phyloP scores from a whole-genome alignment of 2,888 invertebrate genomes.

The Pachycephus smyrnensis region DNA sequence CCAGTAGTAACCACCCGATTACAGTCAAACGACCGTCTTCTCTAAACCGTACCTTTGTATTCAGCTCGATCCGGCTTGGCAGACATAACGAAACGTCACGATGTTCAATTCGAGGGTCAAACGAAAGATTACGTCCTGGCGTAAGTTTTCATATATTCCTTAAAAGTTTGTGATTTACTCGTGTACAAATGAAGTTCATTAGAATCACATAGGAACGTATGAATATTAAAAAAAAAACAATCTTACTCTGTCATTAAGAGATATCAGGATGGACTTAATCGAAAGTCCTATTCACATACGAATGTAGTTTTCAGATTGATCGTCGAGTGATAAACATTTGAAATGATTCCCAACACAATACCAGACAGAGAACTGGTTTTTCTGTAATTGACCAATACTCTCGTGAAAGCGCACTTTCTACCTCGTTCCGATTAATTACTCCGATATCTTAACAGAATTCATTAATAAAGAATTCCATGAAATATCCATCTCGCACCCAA shows the following conservation, averaged over 20 bases:
- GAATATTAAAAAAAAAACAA: neutral
- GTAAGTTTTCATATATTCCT: conserved; percentile 9
- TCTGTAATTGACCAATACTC: neutral
- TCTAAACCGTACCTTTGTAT: neutral
- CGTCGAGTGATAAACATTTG: neutral
- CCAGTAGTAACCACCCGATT: conserved; percentile 5
- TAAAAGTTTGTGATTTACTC: neutral
- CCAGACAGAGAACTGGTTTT: neutral
- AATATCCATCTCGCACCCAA: neutral
- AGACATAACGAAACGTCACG: neutral
- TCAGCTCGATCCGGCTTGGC: neutral
- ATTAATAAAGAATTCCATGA: neutral
- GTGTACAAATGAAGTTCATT: neutral
- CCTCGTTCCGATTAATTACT: neutral
- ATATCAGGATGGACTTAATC: neutral
- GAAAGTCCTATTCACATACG: neutral
- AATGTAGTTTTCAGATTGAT: neutral
- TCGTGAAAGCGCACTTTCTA: neutral
- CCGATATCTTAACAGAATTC: neutral
- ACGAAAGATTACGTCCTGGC: conserved; percentile 16
- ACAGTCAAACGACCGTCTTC: conserved; percentile 1
- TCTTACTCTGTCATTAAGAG: neutral
- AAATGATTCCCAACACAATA: neutral
- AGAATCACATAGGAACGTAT: neutral
- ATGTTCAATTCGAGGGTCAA: conserved; percentile 23